Conservation (phyloP, 2,888 invertebrate species). For the Melanchra persicariae region DNA sequence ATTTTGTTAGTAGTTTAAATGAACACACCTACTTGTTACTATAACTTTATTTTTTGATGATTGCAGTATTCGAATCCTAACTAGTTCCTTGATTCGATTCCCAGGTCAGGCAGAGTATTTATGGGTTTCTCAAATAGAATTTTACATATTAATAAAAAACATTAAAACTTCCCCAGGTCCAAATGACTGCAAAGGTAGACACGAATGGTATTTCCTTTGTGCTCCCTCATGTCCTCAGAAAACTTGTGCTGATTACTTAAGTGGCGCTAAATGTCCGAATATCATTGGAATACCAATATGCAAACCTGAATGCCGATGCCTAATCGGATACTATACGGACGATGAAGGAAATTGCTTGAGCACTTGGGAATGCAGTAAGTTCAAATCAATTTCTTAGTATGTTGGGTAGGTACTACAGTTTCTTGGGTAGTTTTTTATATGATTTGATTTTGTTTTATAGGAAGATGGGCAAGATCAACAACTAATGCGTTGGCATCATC, state of each 20-base stretch:
- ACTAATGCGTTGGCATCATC: not conserved
- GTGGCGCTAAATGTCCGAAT: conserved; percentile 16
- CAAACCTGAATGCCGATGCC: conserved; percentile 64
- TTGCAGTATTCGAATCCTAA: not conserved
- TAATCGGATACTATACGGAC: conserved; percentile 56
- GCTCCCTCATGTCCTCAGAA: conserved; percentile 44
- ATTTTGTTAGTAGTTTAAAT: not conserved
- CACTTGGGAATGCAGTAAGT: conserved; percentile 62
- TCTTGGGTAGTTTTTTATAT: not conserved
- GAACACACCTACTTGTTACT: too few species aligned
- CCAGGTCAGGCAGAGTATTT: not conserved
- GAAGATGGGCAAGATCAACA: conserved; percentile 10
- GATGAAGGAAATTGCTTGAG: conserved; percentile 60
- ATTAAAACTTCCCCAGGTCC: conserved; percentile 23
- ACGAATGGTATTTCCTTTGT: conserved; percentile 42
- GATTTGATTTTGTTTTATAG: conserved; percentile 7
- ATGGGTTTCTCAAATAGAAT: not conserved
- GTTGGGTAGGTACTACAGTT: not conserved
- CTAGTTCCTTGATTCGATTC: not conserved
- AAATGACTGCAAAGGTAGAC: conserved; percentile 33
- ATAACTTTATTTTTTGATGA: not conserved
- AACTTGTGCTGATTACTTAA: conserved; percentile 47
- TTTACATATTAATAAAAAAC: not conserved
- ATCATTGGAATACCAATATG: conserved; percentile 34
- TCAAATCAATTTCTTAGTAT: not conserved